Evolutionary conservation across 2,888 invertebrate genomes (phyloP), one percentile per base, ranked within the genome.

Genomic region (Cinara cedri): DNA sequence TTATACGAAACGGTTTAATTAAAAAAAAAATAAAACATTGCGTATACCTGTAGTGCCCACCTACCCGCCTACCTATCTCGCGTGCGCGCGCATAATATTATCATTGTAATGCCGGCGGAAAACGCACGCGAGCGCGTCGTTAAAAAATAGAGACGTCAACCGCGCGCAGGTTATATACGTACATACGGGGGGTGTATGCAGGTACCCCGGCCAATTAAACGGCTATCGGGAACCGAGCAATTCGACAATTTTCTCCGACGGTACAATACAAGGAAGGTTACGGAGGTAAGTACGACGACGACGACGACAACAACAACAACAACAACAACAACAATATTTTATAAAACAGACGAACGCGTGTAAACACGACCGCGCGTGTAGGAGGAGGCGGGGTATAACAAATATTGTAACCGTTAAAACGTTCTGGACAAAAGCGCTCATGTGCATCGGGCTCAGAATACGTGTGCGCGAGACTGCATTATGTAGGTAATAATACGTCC

Each of bases 1-100:
- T n/a, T n/a, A n/a, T 34, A 3, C 14, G 49, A 16, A 55, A 74
- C 13, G 65, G 24, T 75, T 65, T 75, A 75, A 75, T 75, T 75
- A 75, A 19, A 63, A 26, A 74, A 26, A 63, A 44, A 51, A 42
- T 34, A 42, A 65, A 75, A 44, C 62, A 63, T 62, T 16, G 26
- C 34, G 49, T 19, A 10, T 10, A 34, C 34, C 6, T 57, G 3
- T 51, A 13, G n/a, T 1, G 44, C n/a, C n/a, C 44, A 46, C 19
- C 3, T 34, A 19, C 44, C n/a, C 1, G 44, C n/a, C n/a, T 65
- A 46, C 19, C 3, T 34, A 19, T 57, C n/a, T n/a, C 24, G 49
- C 26, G 71, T 57, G 42, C n/a, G n/a, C 44, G 14, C 70, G 10
- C n/a, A n/a, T 9, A 54, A 21, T 19, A 70, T 13, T 13, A 54